A percentile compares a stretch with the other conserved stretches of the same genome.
Conservation (phyloP, 2,888 invertebrate species). For the Tetragonula carbonaria region DNA sequence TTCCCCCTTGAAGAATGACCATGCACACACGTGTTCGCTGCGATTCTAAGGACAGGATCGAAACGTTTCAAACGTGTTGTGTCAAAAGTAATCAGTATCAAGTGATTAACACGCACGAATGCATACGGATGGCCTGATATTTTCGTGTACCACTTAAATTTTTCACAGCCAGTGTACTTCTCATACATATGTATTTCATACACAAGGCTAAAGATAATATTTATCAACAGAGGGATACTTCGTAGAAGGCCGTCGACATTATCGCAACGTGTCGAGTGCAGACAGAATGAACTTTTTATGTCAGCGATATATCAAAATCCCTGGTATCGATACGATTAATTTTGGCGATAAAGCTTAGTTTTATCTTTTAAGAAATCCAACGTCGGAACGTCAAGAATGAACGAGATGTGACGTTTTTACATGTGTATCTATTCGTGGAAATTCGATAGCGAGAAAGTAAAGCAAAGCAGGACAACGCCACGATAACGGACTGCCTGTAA, state of each 20-base stretch:
- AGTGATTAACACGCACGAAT: background rate
- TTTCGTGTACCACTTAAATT: no score
- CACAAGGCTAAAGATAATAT: background rate
- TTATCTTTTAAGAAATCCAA: background rate
- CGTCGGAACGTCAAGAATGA: background rate
- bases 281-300: background rate
- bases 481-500: conserved; percentile 37
- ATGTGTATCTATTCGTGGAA: background rate
- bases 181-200: background rate
- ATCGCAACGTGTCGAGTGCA: background rate
- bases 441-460: conserved; percentile 8
- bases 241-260: background rate
- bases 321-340: background rate
- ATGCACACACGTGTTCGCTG: conserved; percentile 41
- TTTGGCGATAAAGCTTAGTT: no score
- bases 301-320: background rate
- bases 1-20: conserved; percentile 20
- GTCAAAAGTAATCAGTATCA: conserved; percentile 1
- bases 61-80: background rate
- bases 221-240: background rate
- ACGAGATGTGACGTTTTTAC: background rate
- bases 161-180: background rate
- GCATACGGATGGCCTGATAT: background rate
- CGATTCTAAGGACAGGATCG: background rate
- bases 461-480: conserved; percentile 29